Conservation (phyloP, 1,140 invertebrate species). For the Paraescarpia echinospica region DNA sequence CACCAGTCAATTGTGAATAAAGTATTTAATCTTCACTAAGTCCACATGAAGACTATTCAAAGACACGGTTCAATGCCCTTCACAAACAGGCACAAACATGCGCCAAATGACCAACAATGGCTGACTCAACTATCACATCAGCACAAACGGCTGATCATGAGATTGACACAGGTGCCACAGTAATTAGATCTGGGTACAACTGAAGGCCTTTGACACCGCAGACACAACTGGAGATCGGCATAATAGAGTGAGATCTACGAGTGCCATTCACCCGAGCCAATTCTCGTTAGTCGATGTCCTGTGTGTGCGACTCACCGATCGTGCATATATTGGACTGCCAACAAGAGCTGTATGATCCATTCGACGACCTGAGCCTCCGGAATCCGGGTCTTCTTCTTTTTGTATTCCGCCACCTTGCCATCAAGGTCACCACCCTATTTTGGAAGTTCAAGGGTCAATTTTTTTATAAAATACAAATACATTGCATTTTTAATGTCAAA, state of each 20-base stretch:
- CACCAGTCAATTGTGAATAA: not conserved
- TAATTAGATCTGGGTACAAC: not conserved
- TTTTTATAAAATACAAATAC: too few species aligned
- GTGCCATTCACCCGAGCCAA: not conserved
- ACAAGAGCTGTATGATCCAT: slow-evolving; percentile 57
- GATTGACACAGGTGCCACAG: not conserved
- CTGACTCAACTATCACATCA: not conserved
- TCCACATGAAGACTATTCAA: not conserved
- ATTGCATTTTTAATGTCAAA: too few species aligned
- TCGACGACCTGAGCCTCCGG: slow-evolving; percentile 52
- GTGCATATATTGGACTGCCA: slow-evolving; percentile 59
- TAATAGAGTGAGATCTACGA: not conserved
- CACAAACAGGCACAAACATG: not conserved
- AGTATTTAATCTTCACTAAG: not conserved
- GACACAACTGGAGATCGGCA: not conserved
- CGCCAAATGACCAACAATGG: not conserved
- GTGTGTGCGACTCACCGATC: slow-evolving; percentile 14
- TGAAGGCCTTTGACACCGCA: not conserved
- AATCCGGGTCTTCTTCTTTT: slow-evolving; percentile 45
- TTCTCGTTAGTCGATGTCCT: not conserved
- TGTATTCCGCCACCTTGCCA: slow-evolving; percentile 47
- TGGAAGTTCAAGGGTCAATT: not conserved
- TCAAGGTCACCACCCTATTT: slow-evolving; percentile 57
- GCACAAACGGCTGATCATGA: not conserved
- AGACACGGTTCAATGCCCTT: not conserved